Base-by-base conservation (phyloP, 2,797 vertebrate genomes). In the Microctenopoma stevenorrisi region DNA sequence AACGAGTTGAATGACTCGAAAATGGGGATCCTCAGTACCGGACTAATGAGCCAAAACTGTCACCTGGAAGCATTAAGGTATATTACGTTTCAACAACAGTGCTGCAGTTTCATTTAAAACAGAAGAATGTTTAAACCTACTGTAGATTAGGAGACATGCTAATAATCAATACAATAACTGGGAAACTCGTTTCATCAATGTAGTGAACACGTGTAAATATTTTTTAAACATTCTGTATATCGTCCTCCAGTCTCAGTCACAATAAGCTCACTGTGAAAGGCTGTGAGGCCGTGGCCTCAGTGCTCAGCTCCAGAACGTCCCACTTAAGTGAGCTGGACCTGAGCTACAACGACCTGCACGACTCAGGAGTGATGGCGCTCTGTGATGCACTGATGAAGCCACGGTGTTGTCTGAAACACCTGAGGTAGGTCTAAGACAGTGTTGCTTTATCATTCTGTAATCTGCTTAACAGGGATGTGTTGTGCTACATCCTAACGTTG, bases 251-350 rank as follows among this genome's bases (percentile, higher is more conserved):
- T 15, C 63, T 81, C 15, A 62, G 66, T 58, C 38, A 76, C 56
- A 84, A 84, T 72, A 65, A 26, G 7, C 69, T 81, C 35, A 76
- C 65, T 1, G 56, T 33, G 1, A 54, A 62, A 58, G 69, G 78
- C 2, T 86, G 83, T 57, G 33, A 69, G 69, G 46, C 2, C 0
- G 3, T 82, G 51, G 64, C 70, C 22, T 68, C 58, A 28, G 58
- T 11, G 2, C 54, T 86, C 57, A 22, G 50, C 55, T 75, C 68
- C 8, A 50, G 44, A 43, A 14, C 53, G 18, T 71, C 78, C 8
- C n/a, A 14, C 22, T 67, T 87, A 37, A 78, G 16, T 50, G 51
- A 80, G 13, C 51, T 86, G 44, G 76, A 86, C 63, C 30, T 83
- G 33, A 79, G 80, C 62, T 66, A 63, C 62, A 82, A 82, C 38